Evolutionary conservation across 2,113 vertebrate species (phyloP).

Genomic region (Murina feae): DNA sequence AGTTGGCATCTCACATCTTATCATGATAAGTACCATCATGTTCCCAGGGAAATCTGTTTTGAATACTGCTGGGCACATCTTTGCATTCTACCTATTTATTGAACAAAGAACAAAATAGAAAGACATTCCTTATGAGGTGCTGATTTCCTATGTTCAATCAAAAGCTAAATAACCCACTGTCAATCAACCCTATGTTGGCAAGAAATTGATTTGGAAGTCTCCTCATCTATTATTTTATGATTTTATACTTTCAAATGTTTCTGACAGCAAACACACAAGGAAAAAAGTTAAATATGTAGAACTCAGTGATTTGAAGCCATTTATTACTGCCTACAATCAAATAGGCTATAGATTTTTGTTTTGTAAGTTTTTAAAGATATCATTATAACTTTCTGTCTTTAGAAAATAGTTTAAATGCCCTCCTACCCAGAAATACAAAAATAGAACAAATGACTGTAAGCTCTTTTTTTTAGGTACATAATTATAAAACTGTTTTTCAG

Average conservation of each 20-base stretch:
- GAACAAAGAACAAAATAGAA: background rate
- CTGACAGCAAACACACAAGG: background rate
- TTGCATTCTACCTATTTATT: background rate
- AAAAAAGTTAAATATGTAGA: background rate
- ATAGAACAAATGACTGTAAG: slow-evolving; percentile 1
- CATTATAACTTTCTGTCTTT: background rate
- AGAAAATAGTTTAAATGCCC: background rate
- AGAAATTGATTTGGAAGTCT: slow-evolving; percentile 14
- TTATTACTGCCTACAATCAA: background rate
- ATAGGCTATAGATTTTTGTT: background rate
- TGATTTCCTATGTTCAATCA: background rate
- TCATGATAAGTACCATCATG: background rate
- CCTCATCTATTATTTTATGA: background rate
- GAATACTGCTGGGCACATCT: background rate
- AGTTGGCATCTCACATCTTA: background rate
- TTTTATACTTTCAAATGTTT: background rate
- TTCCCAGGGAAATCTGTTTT: background rate
- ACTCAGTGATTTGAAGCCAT: background rate
- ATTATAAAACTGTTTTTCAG: slow-evolving; percentile 43
- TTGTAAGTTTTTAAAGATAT: slow-evolving; percentile 6
- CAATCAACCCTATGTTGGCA: background rate
- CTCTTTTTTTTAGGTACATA: background rate
- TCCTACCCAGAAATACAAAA: background rate
- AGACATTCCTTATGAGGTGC: background rate
- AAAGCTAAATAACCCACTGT: slow-evolving; percentile 14